These are phyloP conservation scores for Poecile atricapillus DNA, from an alignment of 2,113 vertebrate species.

Conservation along the genomic window DNA sequence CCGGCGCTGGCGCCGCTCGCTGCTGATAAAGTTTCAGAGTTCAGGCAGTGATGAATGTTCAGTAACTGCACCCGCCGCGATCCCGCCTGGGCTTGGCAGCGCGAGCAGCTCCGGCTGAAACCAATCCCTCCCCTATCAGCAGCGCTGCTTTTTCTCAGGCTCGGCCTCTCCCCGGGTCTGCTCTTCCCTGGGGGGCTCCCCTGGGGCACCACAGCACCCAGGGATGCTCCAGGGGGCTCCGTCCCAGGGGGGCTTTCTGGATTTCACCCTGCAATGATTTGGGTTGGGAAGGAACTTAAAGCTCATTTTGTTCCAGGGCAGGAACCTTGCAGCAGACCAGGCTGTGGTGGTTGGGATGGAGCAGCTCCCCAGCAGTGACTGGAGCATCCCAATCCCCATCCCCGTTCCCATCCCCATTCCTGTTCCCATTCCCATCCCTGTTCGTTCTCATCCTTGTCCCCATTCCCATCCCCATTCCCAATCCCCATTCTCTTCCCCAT, in stretches of 20 bases:
- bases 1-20: conserved; percentile 88
- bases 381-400: background rate
- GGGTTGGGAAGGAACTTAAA: background rate
- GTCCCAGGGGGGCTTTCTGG: rapidly evolving
- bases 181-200: background rate
- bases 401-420: background rate
- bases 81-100: conserved; percentile 87
- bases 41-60: conserved; percentile 94
- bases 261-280: background rate
- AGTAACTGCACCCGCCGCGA: conserved; percentile 88
- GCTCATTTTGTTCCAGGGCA: rapidly evolving
- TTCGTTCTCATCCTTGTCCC: no score
- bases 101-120: conserved; percentile 70
- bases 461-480: background rate
- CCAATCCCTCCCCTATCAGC: conserved; percentile 77
- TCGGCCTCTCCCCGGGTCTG: background rate
- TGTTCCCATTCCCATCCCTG: background rate
- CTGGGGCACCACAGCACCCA: background rate
- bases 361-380: background rate
- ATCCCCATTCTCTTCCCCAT: background rate
- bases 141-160: conserved; percentile 74
- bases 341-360: background rate
- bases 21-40: conserved; percentile 97
- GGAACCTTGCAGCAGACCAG: rapidly evolving
- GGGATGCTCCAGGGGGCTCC: background rate